Conservation (phyloP, 2,888 invertebrate genomes). For the Octonoba sinensis region DNA sequence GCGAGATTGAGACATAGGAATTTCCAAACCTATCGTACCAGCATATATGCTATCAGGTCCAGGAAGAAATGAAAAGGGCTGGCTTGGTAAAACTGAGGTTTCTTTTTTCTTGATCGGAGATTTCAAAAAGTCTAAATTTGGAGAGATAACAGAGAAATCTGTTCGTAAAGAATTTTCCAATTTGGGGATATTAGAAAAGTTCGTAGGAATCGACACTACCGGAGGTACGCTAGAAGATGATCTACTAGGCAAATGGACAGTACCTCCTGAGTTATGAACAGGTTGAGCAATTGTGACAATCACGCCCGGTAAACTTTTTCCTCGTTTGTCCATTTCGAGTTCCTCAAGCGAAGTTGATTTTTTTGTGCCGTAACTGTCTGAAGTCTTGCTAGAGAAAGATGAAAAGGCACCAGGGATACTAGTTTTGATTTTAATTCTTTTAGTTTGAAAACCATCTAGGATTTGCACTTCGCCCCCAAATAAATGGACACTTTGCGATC, state of each 20-base stretch:
- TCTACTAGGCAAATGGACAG: constrained; percentile 72
- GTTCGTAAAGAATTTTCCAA: constrained; percentile 6
- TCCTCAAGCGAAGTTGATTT: constrained; percentile 9
- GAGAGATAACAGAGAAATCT: constrained; percentile 1
- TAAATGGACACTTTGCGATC: constrained; percentile 74
- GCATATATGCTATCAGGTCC: constrained; percentile 32
- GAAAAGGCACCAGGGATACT: constrained; percentile 55
- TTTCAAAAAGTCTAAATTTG: constrained; percentile 9
- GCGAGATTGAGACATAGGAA: constrained; percentile 6
- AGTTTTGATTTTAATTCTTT: constrained; percentile 74
- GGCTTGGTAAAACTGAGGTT: constrained; percentile 3
- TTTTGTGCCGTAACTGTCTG: constrained; percentile 11
- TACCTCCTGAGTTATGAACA: constrained; percentile 86
- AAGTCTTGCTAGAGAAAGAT: constrained; percentile 18
- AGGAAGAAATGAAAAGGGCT: constrained; percentile 25
- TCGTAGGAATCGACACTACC: constrained; percentile 13
- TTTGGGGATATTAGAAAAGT: constrained; percentile 19
- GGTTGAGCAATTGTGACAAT: constrained; percentile 80
- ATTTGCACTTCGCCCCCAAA: constrained; percentile 86
- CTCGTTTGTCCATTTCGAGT: constrained; percentile 27
- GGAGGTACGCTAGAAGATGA: constrained; percentile 23
- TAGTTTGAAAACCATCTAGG: constrained; percentile 79
- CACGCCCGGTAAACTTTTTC: constrained; percentile 71
- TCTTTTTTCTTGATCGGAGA: constrained; percentile 10
- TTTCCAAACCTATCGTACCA: neutral